Conservation (phyloP, 2,113 vertebrate species). For the Antigone vipio region DNA sequence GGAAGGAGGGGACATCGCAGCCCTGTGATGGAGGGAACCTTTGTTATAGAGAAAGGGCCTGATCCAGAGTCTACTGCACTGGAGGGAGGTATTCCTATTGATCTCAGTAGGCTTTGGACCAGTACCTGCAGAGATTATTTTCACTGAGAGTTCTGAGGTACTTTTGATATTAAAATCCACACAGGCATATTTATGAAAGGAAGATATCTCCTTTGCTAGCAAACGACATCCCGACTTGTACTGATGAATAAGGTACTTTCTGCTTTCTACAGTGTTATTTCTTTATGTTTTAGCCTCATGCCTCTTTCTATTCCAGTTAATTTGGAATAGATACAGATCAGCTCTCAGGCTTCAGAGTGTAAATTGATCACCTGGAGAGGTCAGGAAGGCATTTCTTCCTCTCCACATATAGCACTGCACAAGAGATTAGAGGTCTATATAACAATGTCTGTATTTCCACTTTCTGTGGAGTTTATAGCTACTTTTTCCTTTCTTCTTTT, state of each 20-base stretch:
- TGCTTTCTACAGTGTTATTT: slow-evolving; percentile 46
- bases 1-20: not conserved
- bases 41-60: not conserved
- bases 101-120: slow-evolving; percentile 39
- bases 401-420: slow-evolving; percentile 27
- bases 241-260: slow-evolving; percentile 50
- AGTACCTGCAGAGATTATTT: slow-evolving; percentile 50
- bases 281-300: slow-evolving; percentile 57
- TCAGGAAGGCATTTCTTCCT: slow-evolving; percentile 55
- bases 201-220: slow-evolving; percentile 13
- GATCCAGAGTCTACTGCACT: not conserved
- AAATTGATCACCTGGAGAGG: slow-evolving; percentile 63
- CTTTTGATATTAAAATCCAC: slow-evolving; percentile 61
- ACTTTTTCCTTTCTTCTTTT: slow-evolving; percentile 45
- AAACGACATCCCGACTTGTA: not conserved
- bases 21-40: not conserved
- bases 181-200: slow-evolving; percentile 48
- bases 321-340: slow-evolving; percentile 62
- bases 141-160: slow-evolving; percentile 34
- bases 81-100: slow-evolving; percentile 1
- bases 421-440: slow-evolving; percentile 53
- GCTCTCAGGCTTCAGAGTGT: slow-evolving; percentile 48
- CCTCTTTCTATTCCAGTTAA: slow-evolving; percentile 54
- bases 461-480: slow-evolving; percentile 54
- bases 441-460: slow-evolving; percentile 38